Evolutionary conservation across 2,797 vertebrate species (phyloP), one percentile per base, ranked within the genome.

Genomic region (Onychomys arenicola): DNA sequence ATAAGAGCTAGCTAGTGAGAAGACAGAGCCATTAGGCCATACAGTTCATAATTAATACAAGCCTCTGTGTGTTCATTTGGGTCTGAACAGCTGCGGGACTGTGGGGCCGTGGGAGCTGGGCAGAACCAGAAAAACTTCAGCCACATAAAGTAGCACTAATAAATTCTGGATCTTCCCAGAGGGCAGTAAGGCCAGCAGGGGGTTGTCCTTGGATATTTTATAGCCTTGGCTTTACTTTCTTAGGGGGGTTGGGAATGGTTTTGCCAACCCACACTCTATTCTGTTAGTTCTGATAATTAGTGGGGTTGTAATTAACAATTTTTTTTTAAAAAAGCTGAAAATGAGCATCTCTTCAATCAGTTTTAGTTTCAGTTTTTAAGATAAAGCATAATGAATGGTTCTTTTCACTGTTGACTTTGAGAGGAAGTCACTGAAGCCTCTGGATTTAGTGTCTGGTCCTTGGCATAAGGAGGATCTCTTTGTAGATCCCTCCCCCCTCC

Each of bases 261-360:
- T 69, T 69, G 27, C 8, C 52, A 81, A 73, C n/a, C 27, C 4
- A 52, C 34, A 61, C n/a, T 67, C 90, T 86, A 52, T 89, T 95
- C 90, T 71, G 43, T 76, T 95, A 21, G 12, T 96, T 57, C n/a
- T 76, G 55, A n/a, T 83, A 78, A 91, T 78, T 73, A 71, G n/a
- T 23, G 69, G 73, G 78, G 43, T 80, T 89, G 49, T 4, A 83
- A 76, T 93, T 59, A 61, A 83, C 63, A 69, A 34, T 25, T 67
- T 65, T 25, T 73, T 78, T 93, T n/a, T n/a, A n/a, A 52, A 37
- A 89, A 94, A 83, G 73, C 65, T 91, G 71, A 95, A 95, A 94
- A 63, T 63, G 69, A 95, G 37, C 21, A 34, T n/a, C 87, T 55
- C 43, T 92, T 92, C 57, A 37, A 59, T 25, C 32, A 32, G 14